Base-by-base conservation (phyloP, 2,113 vertebrate species). In the Potamarius usumacintae region DNA sequence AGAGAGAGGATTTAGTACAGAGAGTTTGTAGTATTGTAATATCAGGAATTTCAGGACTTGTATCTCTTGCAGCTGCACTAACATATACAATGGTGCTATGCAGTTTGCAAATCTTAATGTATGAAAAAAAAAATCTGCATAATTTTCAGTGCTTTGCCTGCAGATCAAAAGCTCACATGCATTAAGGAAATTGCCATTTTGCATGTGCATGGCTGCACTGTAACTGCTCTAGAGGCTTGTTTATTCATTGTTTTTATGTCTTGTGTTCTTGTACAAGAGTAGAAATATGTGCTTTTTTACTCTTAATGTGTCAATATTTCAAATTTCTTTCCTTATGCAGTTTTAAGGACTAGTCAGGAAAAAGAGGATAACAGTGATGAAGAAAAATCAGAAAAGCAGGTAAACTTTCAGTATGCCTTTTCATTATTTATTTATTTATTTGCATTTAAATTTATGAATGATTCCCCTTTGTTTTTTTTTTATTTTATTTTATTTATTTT, bases 311-410 rank as follows among this genome's bases (percentile, higher is more conserved):
- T 82, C 11, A 42, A 60, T 20, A 53, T 77, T 63, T 18, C 0
- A 83, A 67, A 22, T 88, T 27, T 62, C 20, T 55, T 60, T n/a
- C 42, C 14, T 50, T 55, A 88, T 89, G 48, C 90, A 94, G 94
- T 48, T 90, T 88, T 50, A 89, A 88, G 55, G 69, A 52, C 82
- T 20, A 76, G n/a, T 58, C 42, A 85, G 53, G 84, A 74, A 53
- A 85, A 79, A 50, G 72, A 89, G 10, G 48, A 25, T 62, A 63
- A 89, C 11, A 20, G 76, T 20, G 57, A 48, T 62, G 86, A 69
- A 20, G 89, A 77, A 2, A 10, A 30, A 25, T 30, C 42, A 79
- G 90, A 88, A 50, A 91, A 91, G 78, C 91, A 92, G 91, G 94
- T 95, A 85, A 52, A 88, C 82, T 87, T 22, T 67, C 2, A 76